These are phyloP conservation scores for Rhagonycha fulva DNA, from an alignment of 2,888 invertebrate species.

Conservation along the genomic window DNA sequence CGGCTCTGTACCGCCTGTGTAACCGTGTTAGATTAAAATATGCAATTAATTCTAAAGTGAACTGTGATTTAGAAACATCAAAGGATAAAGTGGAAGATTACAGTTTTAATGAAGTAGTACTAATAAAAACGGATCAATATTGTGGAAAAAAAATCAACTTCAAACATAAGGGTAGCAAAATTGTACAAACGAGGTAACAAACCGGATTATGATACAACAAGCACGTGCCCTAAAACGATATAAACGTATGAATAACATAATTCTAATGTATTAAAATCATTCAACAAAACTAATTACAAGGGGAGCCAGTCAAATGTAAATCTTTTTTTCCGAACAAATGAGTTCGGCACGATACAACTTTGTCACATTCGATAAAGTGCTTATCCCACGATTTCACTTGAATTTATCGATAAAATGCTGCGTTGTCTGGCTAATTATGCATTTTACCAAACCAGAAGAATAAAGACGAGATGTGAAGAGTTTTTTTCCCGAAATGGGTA, in stretches of 20 bases:
- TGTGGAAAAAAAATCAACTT: not conserved
- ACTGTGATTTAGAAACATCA: too few relatives aligned
- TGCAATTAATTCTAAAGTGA: too few relatives aligned
- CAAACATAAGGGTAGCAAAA: not conserved
- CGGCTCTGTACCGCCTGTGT: too few relatives aligned
- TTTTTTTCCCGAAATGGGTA: not conserved
- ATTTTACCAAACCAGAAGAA: not conserved
- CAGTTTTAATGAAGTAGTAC: too few relatives aligned
- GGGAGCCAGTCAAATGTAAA: not conserved
- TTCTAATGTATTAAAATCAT: not conserved
- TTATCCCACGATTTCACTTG: not conserved
- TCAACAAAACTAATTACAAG: not conserved
- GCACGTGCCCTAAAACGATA: not conserved
- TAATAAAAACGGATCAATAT: not conserved
- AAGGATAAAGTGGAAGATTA: too few relatives aligned
- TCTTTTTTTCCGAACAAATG: not conserved
- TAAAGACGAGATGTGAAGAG: not conserved
- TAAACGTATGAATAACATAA: not conserved
- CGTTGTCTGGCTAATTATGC: not conserved
- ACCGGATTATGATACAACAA: not conserved
- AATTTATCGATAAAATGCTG: not conserved
- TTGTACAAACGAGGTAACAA: not conserved
- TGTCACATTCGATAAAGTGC: not conserved
- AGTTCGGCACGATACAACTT: not conserved
- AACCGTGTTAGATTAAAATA: too few relatives aligned